A percentile compares a stretch with the other conserved stretches of the same genome.
phyloP scores from a whole-genome alignment of 2,888 invertebrate genomes.

The Spisula subtruncata region DNA sequence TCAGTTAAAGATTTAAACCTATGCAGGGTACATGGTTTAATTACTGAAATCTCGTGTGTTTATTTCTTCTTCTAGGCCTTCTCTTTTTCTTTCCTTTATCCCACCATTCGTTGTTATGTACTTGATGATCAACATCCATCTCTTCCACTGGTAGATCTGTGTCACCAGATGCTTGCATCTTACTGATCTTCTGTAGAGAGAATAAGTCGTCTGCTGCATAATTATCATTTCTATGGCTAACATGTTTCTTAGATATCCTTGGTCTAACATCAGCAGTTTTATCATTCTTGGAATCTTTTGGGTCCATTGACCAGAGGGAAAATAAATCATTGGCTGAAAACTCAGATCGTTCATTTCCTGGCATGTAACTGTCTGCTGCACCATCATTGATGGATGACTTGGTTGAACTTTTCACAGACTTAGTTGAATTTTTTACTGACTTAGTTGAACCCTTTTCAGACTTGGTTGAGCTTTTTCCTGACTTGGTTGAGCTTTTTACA shows the following conservation, averaged over 20 bases:
- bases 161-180: not conserved
- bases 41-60: not conserved
- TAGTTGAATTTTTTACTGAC: not conserved
- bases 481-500: not conserved
- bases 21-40: no score
- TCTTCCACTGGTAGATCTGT: slow-evolving; percentile 20
- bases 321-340: slow-evolving; percentile 1
- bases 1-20: no score
- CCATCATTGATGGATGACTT: not conserved
- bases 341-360: not conserved
- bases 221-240: not conserved
- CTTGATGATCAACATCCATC: slow-evolving; percentile 46
- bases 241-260: slow-evolving; percentile 17
- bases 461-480: no score
- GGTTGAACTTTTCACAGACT: not conserved
- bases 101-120: slow-evolving; percentile 61
- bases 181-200: slow-evolving; percentile 38
- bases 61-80: slow-evolving; percentile 10
- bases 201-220: slow-evolving; percentile 40
- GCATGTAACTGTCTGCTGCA: not conserved
- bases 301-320: not conserved
- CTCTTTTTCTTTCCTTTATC: slow-evolving; percentile 12
- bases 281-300: not conserved
- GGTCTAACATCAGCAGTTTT: not conserved
- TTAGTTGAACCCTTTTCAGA: not conserved